These are phyloP conservation scores for Bellardia bayeri DNA, from an alignment of 2,888 invertebrate species.

Conservation along the genomic window DNA sequence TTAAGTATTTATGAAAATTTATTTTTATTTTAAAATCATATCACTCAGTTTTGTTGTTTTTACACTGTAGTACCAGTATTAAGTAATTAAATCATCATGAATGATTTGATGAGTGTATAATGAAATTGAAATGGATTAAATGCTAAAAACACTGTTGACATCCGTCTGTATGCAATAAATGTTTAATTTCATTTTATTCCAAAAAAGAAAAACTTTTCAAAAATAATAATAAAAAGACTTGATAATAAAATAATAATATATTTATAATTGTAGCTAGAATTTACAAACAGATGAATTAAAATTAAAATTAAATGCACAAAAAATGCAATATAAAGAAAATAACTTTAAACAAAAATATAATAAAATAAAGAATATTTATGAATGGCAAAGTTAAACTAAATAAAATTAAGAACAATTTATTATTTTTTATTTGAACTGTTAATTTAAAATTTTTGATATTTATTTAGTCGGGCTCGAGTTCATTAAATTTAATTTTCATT, in stretches of 20 bases:
- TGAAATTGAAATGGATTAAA: constrained; percentile 61
- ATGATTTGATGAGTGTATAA: constrained; percentile 55
- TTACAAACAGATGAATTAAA: background rate
- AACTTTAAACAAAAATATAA: background rate
- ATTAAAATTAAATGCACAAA: background rate
- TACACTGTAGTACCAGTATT: constrained; percentile 26
- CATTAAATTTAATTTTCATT: too few relatives aligned
- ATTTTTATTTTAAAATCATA: background rate
- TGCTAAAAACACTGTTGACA: constrained; percentile 43
- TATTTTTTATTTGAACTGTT: too few relatives aligned
- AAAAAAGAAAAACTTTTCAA: background rate
- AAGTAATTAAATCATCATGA: constrained; percentile 62
- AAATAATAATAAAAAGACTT: background rate
- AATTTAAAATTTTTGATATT: too few relatives aligned
- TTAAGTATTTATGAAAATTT: background rate
- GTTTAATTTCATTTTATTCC: background rate
- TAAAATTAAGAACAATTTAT: too few relatives aligned
- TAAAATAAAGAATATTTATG: too few relatives aligned
- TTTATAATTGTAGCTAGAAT: background rate
- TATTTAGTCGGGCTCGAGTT: too few relatives aligned
- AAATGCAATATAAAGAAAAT: background rate
- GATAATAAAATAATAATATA: background rate
- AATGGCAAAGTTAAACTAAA: too few relatives aligned
- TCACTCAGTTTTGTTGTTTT: background rate
- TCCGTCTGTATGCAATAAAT: constrained; percentile 11